These are phyloP conservation scores for Bradynema listronoti DNA, from an alignment of 1,140 invertebrate species.

Conservation along the genomic window DNA sequence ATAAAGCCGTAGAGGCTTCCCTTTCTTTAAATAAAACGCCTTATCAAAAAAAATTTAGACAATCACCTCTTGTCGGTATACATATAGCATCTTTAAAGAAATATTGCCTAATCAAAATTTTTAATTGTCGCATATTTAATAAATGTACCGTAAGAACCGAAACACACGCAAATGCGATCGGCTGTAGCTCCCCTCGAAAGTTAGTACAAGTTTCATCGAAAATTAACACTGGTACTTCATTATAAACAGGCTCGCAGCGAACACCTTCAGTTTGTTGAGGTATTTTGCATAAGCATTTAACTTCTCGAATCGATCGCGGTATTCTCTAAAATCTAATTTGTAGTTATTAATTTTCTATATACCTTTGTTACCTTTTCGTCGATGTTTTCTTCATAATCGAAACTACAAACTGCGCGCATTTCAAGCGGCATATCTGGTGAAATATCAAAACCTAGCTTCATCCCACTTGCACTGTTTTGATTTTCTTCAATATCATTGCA, in stretches of 20 bases:
- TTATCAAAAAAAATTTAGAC: neutral
- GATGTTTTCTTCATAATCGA: conserved; percentile 15
- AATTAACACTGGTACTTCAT: conserved; percentile 14
- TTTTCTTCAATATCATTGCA: neutral
- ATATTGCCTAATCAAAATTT: neutral
- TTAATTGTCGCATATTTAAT: neutral
- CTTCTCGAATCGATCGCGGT: conserved; percentile 9
- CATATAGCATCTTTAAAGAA: neutral
- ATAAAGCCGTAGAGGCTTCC: too few species aligned
- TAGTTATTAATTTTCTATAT: neutral
- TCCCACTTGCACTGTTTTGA: neutral
- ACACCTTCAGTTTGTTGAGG: neutral
- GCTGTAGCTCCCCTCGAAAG: neutral
- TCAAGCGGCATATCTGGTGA: conserved; percentile 22
- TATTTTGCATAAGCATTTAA: conserved; percentile 14
- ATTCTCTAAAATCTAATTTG: conserved; percentile 3
- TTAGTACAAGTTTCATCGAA: conserved; percentile 18
- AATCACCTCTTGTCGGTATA: neutral
- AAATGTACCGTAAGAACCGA: conserved; percentile 5
- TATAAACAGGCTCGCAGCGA: conserved; percentile 19
- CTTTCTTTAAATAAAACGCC: neutral
- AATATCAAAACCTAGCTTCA: neutral
- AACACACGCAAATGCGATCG: conserved; percentile 14
- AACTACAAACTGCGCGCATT: conserved; percentile 11
- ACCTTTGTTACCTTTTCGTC: conserved; percentile 9